Conservation (phyloP, 2,113 vertebrate genomes). For the Hippocampus zosterae region DNA sequence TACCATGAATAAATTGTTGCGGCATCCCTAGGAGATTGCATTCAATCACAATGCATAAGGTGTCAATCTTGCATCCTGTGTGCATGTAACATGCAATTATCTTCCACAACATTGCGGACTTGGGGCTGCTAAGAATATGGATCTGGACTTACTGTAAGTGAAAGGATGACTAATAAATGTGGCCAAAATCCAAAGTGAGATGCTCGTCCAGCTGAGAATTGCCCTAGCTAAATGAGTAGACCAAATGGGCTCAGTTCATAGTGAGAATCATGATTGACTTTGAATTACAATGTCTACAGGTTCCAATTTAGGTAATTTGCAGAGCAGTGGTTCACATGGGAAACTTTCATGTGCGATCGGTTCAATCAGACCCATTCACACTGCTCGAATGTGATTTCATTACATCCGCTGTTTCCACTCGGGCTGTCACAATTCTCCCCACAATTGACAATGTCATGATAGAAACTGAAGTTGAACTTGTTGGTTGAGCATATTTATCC, state of each 20-base stretch:
- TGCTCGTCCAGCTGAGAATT: constrained; percentile 44
- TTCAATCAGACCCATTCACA: neutral
- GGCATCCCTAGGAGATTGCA: constrained; percentile 72
- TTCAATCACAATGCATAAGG: constrained; percentile 77
- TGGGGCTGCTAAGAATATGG: constrained; percentile 61
- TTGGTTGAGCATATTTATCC: neutral
- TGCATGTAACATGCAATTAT: constrained; percentile 68
- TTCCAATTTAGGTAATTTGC: neutral
- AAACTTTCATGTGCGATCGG: neutral
- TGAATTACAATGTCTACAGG: neutral
- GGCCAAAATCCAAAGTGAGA: constrained; percentile 60
- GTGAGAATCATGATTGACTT: neutral
- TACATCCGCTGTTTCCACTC: too few species aligned
- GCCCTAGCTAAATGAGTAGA: constrained; percentile 26
- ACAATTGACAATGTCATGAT: neutral
- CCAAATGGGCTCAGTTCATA: neutral
- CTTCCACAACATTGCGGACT: constrained; percentile 67
- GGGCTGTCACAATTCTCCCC: too few species aligned
- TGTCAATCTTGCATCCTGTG: constrained; percentile 68
- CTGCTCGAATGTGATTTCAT: neutral
- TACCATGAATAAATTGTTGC: constrained; percentile 75
- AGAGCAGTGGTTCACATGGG: neutral
- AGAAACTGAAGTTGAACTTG: neutral
- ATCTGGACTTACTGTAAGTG: constrained; percentile 43
- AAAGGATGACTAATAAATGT: constrained; percentile 64